These are phyloP conservation scores for Montipora foliosa DNA, from an alignment of 64 coral and sea anemone species.

Conservation along the genomic window DNA sequence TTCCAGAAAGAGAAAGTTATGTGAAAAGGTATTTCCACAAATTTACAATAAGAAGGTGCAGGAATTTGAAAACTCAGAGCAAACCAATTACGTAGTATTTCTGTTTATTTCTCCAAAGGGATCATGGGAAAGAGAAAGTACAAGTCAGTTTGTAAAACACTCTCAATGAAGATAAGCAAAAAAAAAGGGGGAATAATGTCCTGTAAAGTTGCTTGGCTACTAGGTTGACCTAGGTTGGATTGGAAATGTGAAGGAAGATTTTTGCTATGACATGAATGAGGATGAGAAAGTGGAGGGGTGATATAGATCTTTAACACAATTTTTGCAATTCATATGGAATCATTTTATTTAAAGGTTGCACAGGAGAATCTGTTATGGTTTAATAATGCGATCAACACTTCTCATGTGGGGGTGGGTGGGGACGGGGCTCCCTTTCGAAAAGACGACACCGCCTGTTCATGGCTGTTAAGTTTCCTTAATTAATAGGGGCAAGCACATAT, in stretches of 20 bases:
- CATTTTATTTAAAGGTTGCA: slow-evolving; percentile 47
- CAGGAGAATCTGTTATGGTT: slow-evolving; percentile 20
- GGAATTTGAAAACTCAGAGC: no score
- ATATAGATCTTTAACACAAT: no score
- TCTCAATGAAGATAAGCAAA: slow-evolving; percentile 65
- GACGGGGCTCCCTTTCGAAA: no score
- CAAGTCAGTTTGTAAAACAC: slow-evolving; percentile 34
- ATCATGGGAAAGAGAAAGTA: slow-evolving; percentile 2
- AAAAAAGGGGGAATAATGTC: slow-evolving; percentile 62
- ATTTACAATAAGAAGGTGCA: no score
- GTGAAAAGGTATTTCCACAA: no score
- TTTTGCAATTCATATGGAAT: slow-evolving; percentile 14
- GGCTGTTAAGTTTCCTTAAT: slow-evolving; percentile 53
- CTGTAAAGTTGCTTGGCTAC: slow-evolving; percentile 64
- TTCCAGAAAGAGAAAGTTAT: no score
- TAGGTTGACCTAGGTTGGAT: slow-evolving; percentile 55
- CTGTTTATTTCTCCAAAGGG: no score
- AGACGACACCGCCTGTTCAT: slow-evolving; percentile 43
- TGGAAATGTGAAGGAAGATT: slow-evolving; percentile 56
- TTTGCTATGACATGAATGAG: slow-evolving; percentile 42
- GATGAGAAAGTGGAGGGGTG: background rate
- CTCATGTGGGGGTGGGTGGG: slow-evolving; percentile 40
- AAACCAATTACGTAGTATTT: no score
- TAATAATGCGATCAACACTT: slow-evolving; percentile 54
- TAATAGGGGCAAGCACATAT: slow-evolving; percentile 40